Base-by-base conservation (phyloP, 2,888 invertebrate genomes). In the Conus canariensis region DNA sequence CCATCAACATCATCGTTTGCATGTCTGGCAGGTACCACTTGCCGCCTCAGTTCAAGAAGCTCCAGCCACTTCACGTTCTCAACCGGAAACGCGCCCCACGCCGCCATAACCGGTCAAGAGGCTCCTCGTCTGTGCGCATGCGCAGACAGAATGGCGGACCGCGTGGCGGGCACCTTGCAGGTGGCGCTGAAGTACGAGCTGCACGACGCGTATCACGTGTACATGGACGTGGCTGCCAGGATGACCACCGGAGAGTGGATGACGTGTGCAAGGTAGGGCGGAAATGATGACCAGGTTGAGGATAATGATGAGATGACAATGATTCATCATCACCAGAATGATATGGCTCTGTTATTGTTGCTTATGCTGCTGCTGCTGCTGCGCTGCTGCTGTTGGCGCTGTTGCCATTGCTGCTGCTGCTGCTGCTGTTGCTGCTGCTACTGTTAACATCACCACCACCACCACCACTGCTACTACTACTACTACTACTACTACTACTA, bases 101-200 rank as follows among this genome's bases (percentile, higher is more conserved):
- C 30, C 30, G 30, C 77, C 16, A 77, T 10, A 10, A 12, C 77
- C 30, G 56, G 14, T 25, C 86, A 86, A 22, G 59, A 14, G 86
- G 0, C 60, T 8, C 30, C 64, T 14, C 30, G 58, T 64, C 56
- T 87, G 74, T 87, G 87, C 87, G 87, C 70, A 56, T 87, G 87
- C 74, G 74, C 87, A 8, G 87, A 74, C 56, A 56, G 16, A 12
- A 74, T 87, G 87, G 70, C 87, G 56, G 74, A 70, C 0, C 87
- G 87, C n/a, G 87, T 74, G 87, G 25, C n/a, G 70, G 74, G 58
- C 56, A 58, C 74, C 12, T 16, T 87, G 45, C 70, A 74, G n/a
- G 5, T 87, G 70, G 74, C 87, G 56, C 30, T 74, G 45, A 45
- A 58, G n/a, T 74, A 87, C n/a, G 87, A n/a, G 56, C 70, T 87